Evolutionary conservation across 2,797 vertebrate genomes (phyloP), one percentile per base, ranked within the genome.

Genomic region (Pangasius krempfi): DNA sequence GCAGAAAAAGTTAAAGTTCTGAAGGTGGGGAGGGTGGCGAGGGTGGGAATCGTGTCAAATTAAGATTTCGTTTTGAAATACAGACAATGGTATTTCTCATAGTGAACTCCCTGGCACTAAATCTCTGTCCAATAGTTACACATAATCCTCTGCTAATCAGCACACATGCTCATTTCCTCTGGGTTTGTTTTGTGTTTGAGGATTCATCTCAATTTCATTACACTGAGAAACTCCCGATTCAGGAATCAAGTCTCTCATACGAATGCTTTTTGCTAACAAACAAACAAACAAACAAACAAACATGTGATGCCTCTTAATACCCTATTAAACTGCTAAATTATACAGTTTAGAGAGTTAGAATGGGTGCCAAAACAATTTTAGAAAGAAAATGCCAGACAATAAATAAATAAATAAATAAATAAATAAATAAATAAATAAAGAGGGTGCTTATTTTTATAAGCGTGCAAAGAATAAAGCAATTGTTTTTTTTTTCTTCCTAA

Each of bases 21-120:
- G 44, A 75, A 9, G 40, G 40, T 37, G 66, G 7, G 1, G 68
- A 40, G 22, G 22, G 22, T 54, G 52, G 20, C 12, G 33, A 12
- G 33, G 2, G 64, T 14, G 70, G 70, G 10, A 14, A 30, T 72
- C 4, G 10, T 6, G 33, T 3, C 25, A 13, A 62, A 85, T 85
- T 68, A 79, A 64, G 40, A 30, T 25, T 76, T 47, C 40, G 13
- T 86, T 86, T 37, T 78, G 44, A 78, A 79, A 66, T 78, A 50
- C 16, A n/a, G 33, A 5, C 25, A 27, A 10, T 58, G 52, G 33
- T 30, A 54, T 8, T 52, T 75, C 84, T 60, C 54, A 76, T 6
- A 44, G 54, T 3, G 25, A 76, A 30, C 20, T 64, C 12, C 18
- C 13, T 78, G 37, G 27, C 4, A 6, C 8, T 0, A 62, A 27